Evolutionary conservation across 2,797 vertebrate species (phyloP), one percentile per base, ranked within the genome.

Genomic region (Mallotus villosus): DNA sequence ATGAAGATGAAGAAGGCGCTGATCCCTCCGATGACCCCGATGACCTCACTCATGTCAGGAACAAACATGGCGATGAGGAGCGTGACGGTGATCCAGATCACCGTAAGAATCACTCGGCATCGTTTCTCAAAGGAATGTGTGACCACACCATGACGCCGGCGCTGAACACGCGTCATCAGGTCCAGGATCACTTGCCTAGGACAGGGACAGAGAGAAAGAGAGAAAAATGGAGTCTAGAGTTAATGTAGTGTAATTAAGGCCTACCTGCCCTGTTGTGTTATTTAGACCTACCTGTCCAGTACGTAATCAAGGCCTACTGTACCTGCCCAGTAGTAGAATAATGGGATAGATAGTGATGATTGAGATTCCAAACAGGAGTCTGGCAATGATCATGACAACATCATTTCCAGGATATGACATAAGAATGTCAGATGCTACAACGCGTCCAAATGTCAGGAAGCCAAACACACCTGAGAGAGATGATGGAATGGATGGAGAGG

Each of bases 1-100:
- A 96, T 95, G 81, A 98, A 98, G 88, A 99, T 98, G 88, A 99
- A 99, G 90, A 96, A 97, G 66, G 97, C 93, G 0, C 97, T 98
- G 90, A 98, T 91, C 73, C 97, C 95, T 0, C 97, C 97, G 0
- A 97, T 97, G 74, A 97, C 84, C 0, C 94, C 93, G 16, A 98
- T 95, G 84, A 98, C 87, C 3, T 97, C 87, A 1, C 95, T 90
- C 67, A 98, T 98, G 91, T 98, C 95, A 0, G 97, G 97, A 51
- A 97, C 94, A 0, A 93, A 93, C 46, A 98, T 88, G 71, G 96
- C 95, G 0, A 96, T 92, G 84, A 89, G 59, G 0, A 98, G 93
- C 0, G 97, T 98, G 67, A 92, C 1, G 0, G 86, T 59, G 66
- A 97, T 94, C 97, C 97, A 99, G 16, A 92, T 70, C 2, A 93